Conservation (phyloP, 2,797 vertebrate genomes). For the Rachycentron canadum region DNA sequence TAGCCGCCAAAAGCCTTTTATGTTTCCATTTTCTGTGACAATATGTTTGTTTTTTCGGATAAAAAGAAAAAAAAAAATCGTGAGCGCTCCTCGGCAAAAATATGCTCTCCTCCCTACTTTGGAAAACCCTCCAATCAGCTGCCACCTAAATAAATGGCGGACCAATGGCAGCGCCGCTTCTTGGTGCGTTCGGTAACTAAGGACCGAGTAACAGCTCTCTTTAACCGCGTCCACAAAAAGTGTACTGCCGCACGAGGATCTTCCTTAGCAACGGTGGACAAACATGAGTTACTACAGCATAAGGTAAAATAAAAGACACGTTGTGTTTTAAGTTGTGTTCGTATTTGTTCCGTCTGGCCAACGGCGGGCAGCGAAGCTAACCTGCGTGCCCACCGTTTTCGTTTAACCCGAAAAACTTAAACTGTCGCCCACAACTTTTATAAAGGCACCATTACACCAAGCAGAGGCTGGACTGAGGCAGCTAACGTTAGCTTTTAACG, state of each 20-base stretch:
- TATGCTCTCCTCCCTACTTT: not conserved
- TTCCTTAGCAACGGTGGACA: conserved; percentile 87
- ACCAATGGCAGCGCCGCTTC: conserved; percentile 77
- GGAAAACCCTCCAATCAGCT: conserved; percentile 64
- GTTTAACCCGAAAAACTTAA: conserved; percentile 48
- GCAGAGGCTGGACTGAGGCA: conserved; percentile 21
- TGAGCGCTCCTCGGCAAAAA: no score
- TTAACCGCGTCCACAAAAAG: conserved; percentile 59
- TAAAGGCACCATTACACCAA: conserved; percentile 46
- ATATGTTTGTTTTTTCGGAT: not conserved
- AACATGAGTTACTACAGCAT: conserved; percentile 90
- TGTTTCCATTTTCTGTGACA: not conserved
- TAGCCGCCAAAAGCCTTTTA: not conserved
- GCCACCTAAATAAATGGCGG: not conserved
- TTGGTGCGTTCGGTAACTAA: conserved; percentile 79
- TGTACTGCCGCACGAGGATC: conserved; percentile 64
- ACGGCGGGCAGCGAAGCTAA: not conserved
- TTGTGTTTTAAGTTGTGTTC: not conserved
- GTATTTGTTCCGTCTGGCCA: not conserved
- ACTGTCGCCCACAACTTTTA: conserved; percentile 75
- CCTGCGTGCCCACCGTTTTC: conserved; percentile 1
- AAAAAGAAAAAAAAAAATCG: not conserved
- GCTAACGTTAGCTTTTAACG: conserved; percentile 71
- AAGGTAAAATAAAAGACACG: conserved; percentile 78
- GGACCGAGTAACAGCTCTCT: conserved; percentile 67